A percentile compares a stretch with the other conserved stretches of the same genome.
These are phyloP conservation scores for Thera britannica DNA, from an alignment of 2,888 invertebrate genomes.

Conservation along the genomic window DNA sequence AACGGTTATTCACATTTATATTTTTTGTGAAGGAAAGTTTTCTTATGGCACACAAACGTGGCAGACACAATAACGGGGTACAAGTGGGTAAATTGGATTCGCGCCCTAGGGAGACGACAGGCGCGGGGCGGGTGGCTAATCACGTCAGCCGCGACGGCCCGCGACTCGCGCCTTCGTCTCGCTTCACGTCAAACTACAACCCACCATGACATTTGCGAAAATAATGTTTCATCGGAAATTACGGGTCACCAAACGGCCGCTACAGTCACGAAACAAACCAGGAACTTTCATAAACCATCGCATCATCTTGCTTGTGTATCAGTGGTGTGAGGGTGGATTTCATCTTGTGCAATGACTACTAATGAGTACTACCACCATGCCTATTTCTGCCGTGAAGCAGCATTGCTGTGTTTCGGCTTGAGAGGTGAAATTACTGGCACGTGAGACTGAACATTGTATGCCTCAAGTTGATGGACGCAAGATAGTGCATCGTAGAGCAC, in stretches of 20 bases:
- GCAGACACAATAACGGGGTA: conserved; percentile 71
- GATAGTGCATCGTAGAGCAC: no score
- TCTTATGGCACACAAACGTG: conserved; percentile 55
- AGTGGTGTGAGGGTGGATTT: no score
- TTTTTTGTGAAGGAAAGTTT: conserved; percentile 62
- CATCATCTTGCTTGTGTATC: neutral
- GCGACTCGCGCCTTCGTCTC: conserved; percentile 35
- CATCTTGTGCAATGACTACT: no score
- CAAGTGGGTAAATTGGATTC: conserved; percentile 78
- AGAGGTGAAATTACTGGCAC: no score
- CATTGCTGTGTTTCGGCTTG: no score
- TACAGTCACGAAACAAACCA: neutral
- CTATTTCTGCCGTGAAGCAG: no score
- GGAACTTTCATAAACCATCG: neutral
- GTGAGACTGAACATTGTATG: no score
- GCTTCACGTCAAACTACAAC: conserved; percentile 36
- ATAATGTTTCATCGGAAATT: conserved; percentile 7
- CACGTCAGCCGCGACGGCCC: conserved; percentile 41
- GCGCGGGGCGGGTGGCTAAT: conserved; percentile 50
- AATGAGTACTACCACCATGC: no score
- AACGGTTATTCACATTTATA: conserved; percentile 43
- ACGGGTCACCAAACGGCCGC: conserved; percentile 12
- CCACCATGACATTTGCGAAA: conserved; percentile 24
- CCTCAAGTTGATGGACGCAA: no score
- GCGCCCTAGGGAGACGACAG: conserved; percentile 63